Conservation (phyloP, 2,797 vertebrate species). For the Cyprinella venusta region DNA sequence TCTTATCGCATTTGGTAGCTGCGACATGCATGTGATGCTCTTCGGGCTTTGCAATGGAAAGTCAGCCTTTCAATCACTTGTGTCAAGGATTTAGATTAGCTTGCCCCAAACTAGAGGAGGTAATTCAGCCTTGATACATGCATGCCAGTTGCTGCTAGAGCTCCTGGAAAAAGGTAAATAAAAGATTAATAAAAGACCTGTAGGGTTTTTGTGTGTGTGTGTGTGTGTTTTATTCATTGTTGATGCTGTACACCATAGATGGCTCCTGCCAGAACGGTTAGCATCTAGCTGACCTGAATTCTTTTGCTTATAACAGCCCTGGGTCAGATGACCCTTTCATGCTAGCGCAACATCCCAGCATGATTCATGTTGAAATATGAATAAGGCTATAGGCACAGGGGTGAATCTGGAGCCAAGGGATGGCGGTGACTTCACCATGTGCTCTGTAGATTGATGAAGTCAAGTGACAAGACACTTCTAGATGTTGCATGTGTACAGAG, state of each 20-base stretch:
- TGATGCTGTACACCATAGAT: slow-evolving; percentile 29
- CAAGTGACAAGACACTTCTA: slow-evolving; percentile 13
- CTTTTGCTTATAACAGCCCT: slow-evolving; percentile 50
- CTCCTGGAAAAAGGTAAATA: slow-evolving; percentile 37
- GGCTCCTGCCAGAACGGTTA: slow-evolving; percentile 48
- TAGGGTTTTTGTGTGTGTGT: background rate
- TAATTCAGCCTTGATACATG: slow-evolving; percentile 37
- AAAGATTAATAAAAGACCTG: slow-evolving; percentile 7
- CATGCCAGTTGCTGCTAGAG: slow-evolving; percentile 27
- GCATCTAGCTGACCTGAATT: slow-evolving; percentile 63
- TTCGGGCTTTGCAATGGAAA: slow-evolving; percentile 60
- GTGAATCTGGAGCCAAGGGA: slow-evolving; percentile 34
- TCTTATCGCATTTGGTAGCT: slow-evolving; percentile 57
- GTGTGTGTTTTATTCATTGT: slow-evolving; percentile 17
- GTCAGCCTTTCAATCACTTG: slow-evolving; percentile 48
- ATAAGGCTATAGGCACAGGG: slow-evolving; percentile 40
- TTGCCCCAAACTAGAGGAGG: slow-evolving; percentile 17
- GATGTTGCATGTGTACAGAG: slow-evolving; percentile 2
- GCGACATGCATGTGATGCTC: slow-evolving; percentile 41
- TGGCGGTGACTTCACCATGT: slow-evolving; percentile 46
- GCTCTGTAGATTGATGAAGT: slow-evolving; percentile 54
- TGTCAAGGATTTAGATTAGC: slow-evolving; percentile 38
- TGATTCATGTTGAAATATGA: slow-evolving; percentile 54
- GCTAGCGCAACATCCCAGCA: slow-evolving; percentile 47
- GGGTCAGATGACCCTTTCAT: slow-evolving; percentile 60